Evolutionary conservation across 2,113 vertebrate genomes (phyloP), one percentile per base, ranked within the genome.

Genomic region (Porphyrio hochstetteri): DNA sequence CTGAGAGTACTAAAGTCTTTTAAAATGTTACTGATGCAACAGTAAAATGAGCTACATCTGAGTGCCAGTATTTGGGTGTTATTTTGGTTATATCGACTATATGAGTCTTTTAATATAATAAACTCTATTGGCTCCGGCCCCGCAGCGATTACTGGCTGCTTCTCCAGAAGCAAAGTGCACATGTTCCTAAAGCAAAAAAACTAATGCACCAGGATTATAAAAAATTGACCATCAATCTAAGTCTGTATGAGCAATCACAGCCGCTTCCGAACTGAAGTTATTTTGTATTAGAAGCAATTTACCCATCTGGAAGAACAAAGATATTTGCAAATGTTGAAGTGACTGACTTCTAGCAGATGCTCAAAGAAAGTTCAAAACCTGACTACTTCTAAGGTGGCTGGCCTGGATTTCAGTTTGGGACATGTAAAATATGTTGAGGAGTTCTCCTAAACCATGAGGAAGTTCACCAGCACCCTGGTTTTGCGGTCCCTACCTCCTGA

Each of bases 251-350:
- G 86, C 77, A 92, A 95, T 93, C 85, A 72, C 59, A 90, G 93
- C 70, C 33, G 4, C 81, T 95, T 94, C 88, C 1, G 2, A 82
- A 82, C 24, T 79, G n/a, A 36, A 86, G 46, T 92, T 91, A 95
- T 92, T 95, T 95, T 89, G 86, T 97, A 95, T 95, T 87, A 91
- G 83, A 56, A 82, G 81, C 81, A 86, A 84, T 95, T 92, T 92
- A 93, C 94, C 83, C 95, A 96, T 95, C 91, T 95, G 93, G 94
- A 91, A 68, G 86, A 93, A 95, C 89, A 95, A 95, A 97, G 94
- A 91, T 89, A 7, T 25, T 71, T 56, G 57, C 74, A 93, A 82
- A 91, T 76, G 88, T 56, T 64, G 67, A 82, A 95, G 61, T 10
- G 77, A 64, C 57, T 93, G 86, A 71, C 80, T 96, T 78, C 36